Conservation (phyloP, 2,797 vertebrate species). For the Naso thynnoides region DNA sequence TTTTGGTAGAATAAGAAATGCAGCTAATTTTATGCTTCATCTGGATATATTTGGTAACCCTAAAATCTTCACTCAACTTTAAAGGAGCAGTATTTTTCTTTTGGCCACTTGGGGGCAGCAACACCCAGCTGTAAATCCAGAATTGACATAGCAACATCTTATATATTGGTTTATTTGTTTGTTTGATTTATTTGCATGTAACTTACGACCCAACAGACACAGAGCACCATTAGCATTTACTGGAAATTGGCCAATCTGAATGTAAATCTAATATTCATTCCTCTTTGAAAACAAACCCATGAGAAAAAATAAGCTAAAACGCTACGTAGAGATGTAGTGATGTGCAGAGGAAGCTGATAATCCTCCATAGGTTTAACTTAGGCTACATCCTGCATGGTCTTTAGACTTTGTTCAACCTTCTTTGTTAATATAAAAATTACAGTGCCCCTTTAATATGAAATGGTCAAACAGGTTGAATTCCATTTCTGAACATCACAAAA, state of each 20-base stretch:
- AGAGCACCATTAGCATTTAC: not conserved
- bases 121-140: not conserved
- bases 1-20: not conserved
- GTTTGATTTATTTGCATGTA: no score
- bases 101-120: not conserved
- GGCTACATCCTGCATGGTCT: no score
- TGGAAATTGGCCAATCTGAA: no score
- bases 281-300: not conserved
- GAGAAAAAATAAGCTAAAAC: not conserved
- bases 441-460: no score
- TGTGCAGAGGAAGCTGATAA: not conserved
- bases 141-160: not conserved
- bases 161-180: no score
- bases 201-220: not conserved
- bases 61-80: not conserved
- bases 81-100: not conserved
- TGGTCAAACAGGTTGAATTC: slow-evolving; percentile 5
- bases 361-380: no score
- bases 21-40: not conserved
- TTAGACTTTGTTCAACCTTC: no score
- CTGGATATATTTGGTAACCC: not conserved
- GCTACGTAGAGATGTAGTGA: not conserved
- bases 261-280: no score
- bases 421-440: no score
- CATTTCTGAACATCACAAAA: slow-evolving; percentile 50